phyloP scores from a whole-genome alignment of 2,797 vertebrate genomes.

The Oryzias dopingdopingensis region DNA sequence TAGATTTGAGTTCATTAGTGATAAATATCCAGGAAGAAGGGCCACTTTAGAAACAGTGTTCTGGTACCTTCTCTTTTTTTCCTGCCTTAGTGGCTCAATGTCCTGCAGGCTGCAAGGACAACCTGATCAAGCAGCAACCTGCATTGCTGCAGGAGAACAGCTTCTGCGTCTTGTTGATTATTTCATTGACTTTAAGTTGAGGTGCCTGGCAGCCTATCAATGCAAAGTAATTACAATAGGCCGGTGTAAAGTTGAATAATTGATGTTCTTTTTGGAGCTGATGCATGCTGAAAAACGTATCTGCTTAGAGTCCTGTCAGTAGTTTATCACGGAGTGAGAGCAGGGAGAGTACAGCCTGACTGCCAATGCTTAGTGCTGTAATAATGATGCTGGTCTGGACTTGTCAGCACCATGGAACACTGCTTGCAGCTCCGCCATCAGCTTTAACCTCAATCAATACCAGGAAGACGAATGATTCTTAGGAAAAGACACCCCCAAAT shows the following conservation, averaged over 20 bases:
- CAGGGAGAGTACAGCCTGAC: slow-evolving; percentile 57
- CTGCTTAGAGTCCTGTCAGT: slow-evolving; percentile 66
- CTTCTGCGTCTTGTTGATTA: slow-evolving; percentile 72
- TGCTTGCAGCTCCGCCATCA: slow-evolving; percentile 59
- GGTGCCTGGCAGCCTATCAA: slow-evolving; percentile 74
- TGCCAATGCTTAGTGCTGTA: slow-evolving; percentile 69
- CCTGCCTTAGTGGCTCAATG: slow-evolving; percentile 26
- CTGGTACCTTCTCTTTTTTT: no score
- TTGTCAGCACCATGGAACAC: slow-evolving; percentile 58
- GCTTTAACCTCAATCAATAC: slow-evolving; percentile 59
- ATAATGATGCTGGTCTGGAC: slow-evolving; percentile 69
- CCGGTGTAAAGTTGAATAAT: slow-evolving; percentile 76
- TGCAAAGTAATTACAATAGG: slow-evolving; percentile 80
- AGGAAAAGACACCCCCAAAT: slow-evolving; percentile 45
- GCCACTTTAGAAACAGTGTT: slow-evolving; percentile 2
- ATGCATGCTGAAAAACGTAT: slow-evolving; percentile 76
- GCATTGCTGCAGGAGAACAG: slow-evolving; percentile 46
- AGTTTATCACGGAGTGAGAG: slow-evolving; percentile 72
- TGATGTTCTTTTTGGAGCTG: slow-evolving; percentile 76
- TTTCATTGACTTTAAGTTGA: slow-evolving; percentile 73
- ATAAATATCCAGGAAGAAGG: slow-evolving; percentile 33
- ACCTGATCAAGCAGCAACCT: slow-evolving; percentile 56
- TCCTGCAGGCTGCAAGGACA: slow-evolving; percentile 49
- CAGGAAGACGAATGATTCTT: slow-evolving; percentile 52
- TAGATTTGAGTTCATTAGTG: slow-evolving; percentile 42